phyloP scores from a whole-genome alignment of 1,140 invertebrate species.

The Manduca sexta region DNA sequence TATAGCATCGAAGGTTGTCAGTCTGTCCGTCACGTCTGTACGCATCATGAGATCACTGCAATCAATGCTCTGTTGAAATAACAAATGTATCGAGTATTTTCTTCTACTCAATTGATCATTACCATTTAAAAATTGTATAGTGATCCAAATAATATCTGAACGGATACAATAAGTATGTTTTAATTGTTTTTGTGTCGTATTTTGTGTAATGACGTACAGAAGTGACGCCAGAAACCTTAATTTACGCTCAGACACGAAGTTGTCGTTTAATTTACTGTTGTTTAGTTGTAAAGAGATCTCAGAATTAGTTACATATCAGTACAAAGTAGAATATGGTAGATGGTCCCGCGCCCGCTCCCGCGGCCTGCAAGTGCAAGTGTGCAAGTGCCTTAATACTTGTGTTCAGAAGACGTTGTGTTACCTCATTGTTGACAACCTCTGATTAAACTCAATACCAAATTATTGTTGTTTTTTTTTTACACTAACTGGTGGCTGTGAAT shows the following conservation, averaged over 20 bases:
- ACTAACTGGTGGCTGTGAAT: no score
- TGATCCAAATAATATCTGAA: no score
- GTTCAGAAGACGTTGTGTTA: slow-evolving; percentile 28
- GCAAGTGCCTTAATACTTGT: slow-evolving; percentile 24
- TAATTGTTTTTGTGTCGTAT: no score
- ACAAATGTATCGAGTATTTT: no score
- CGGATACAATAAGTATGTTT: no score
- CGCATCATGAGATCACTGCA: no score
- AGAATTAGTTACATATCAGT: slow-evolving; percentile 15
- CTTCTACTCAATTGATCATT: no score
- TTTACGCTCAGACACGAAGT: background rate
- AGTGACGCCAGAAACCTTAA: background rate
- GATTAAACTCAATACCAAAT: background rate
- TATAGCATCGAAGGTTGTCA: background rate
- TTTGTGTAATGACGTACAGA: no score
- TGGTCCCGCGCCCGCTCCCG: background rate
- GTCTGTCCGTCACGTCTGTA: background rate
- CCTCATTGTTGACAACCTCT: slow-evolving; percentile 24
- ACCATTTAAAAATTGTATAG: no score
- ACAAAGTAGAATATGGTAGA: slow-evolving; percentile 14
- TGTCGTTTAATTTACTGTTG: slow-evolving; percentile 14
- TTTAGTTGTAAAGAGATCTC: slow-evolving; percentile 29
- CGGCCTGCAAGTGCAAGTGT: background rate
- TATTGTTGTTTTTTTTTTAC: background rate
- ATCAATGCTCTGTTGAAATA: no score